A percentile compares a stretch with the other conserved stretches of the same genome.
These are phyloP conservation scores for Megalops atlanticus DNA, from an alignment of 2,113 vertebrate genomes.

Conservation along the genomic window DNA sequence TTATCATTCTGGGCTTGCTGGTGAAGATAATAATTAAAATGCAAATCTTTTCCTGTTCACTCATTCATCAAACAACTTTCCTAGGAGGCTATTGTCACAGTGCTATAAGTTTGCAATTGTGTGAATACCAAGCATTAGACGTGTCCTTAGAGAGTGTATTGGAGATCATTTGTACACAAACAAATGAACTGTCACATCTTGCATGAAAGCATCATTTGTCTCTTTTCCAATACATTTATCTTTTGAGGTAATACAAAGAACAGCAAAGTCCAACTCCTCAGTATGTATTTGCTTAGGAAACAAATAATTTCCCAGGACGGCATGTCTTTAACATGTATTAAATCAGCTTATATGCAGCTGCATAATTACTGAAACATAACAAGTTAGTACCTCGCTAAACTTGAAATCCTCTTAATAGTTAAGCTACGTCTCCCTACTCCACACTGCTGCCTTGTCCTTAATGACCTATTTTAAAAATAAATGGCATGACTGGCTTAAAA, in stretches of 20 bases:
- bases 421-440: background rate
- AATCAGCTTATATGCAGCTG: no score
- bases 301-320: no score
- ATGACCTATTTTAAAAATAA: background rate
- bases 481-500: background rate
- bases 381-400: background rate
- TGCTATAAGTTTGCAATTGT: background rate
- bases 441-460: background rate
- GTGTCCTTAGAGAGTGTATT: background rate
- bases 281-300: background rate
- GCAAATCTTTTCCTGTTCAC: background rate
- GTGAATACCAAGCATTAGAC: background rate
- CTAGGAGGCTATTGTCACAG: background rate
- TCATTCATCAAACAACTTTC: slow-evolving; percentile 16
- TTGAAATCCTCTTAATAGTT: background rate
- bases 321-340: no score
- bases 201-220: slow-evolving; percentile 32
- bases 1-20: slow-evolving; percentile 6
- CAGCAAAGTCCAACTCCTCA: background rate
- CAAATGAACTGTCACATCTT: slow-evolving; percentile 18
- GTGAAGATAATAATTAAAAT: slow-evolving; percentile 17
- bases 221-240: slow-evolving; percentile 27
- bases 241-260: background rate
- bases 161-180: slow-evolving; percentile 8
- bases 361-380: no score